Evolutionary conservation across 2,888 invertebrate genomes (phyloP), one percentile per base, ranked within the genome.

Genomic region (Cyclophora albipunctata): DNA sequence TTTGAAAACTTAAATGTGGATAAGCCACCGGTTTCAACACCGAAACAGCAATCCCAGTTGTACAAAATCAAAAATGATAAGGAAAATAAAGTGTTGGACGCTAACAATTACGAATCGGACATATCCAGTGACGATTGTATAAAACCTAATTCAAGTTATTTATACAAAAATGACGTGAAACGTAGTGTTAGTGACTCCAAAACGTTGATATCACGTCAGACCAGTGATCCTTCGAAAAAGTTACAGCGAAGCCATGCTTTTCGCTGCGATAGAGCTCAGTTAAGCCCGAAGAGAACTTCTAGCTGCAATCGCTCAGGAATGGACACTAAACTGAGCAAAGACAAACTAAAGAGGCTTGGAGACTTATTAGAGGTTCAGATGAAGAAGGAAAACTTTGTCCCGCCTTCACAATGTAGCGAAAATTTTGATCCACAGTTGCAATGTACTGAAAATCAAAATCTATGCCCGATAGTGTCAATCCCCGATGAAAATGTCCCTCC

Each of bases 171-270:
- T 55, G 85, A 85, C 33, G 69, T 80, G 0, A 83, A 78, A 60
- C 66, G 73, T 1, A 72, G 64, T 54, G 53, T 60, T 2, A 75
- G 73, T 61, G 81, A 84, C 2, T 59, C 74, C 0, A 87, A 84
- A 62, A 79, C 78, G 37, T 58, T 72, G 4, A 58, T 90, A 4
- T 70, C 83, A 0, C 69, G 90, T 0, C 90, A 90, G 60, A 69
- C 66, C 1, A 90, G 90, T 58, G 90, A 90, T 57, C 90, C 90
- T 0, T 83, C 87, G 0, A 90, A 89, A 51, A 90, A 90, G 59
- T 73, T 91, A n/a, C 91, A 91, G 43, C 71, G 91, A 43, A 91
- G 90, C 49, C 91, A 91, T 59, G 91, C 91, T 0, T 91, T 91
- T 58, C 78, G 91, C 2, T 90, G 90, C 57, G 91, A 91, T 45